Conservation (phyloP, 2,113 vertebrate species). For the Nesoenas mayeri region DNA sequence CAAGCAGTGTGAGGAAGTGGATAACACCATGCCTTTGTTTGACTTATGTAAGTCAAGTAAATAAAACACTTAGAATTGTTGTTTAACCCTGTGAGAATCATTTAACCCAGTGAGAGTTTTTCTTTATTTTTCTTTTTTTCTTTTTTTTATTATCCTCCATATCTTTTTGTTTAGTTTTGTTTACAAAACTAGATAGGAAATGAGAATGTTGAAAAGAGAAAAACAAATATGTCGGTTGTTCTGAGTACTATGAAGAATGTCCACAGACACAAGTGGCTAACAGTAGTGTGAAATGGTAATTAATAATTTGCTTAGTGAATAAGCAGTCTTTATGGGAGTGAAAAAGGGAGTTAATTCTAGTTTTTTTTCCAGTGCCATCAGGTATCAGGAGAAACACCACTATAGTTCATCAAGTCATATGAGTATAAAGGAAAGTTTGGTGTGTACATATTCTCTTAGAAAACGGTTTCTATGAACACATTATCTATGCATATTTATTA, state of each 20-base stretch:
- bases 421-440: background rate
- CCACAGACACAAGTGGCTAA: background rate
- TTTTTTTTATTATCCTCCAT: background rate
- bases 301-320: background rate
- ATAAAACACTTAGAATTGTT: background rate
- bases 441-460: background rate
- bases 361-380: background rate
- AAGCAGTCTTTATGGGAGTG: background rate
- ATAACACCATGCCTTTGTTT: background rate
- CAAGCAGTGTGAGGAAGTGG: background rate
- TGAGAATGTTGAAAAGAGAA: background rate
- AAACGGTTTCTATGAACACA: background rate
- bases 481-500: background rate
- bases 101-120: background rate
- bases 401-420: background rate
- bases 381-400: background rate
- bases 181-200: background rate
- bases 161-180: background rate
- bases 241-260: background rate
- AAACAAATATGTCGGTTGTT: background rate
- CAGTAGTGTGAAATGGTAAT: background rate
- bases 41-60: conserved; percentile 11
- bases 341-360: background rate
- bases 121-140: no score
- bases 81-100: background rate